Evolutionary conservation across 1,140 invertebrate species (phyloP), one percentile per base, ranked within the genome.

Genomic region (Drosophila prosaltans): DNA sequence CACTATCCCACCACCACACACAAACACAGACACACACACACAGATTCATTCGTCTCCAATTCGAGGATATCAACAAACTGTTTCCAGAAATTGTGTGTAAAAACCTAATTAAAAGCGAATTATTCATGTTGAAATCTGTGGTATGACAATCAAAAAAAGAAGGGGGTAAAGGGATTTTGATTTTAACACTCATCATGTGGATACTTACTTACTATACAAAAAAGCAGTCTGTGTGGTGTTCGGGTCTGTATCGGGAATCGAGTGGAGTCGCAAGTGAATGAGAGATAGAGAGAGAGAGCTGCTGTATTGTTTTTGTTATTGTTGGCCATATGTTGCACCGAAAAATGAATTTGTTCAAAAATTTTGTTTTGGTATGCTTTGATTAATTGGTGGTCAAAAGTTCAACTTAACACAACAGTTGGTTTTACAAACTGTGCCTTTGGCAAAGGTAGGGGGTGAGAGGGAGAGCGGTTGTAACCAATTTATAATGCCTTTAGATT

Each of bases 341-440:
- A 51, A 51, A 74, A 80, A 88, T 83, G 84, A 88, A 89, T 83
- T 89, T 83, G 83, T 83, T 89, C 54, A 88, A 88, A 89, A 59
- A 39, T 59, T 39, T 59, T 51, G 45, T 51, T 51, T 59, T 59
- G 57, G 32, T 88, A 72, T 77, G 67, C 82, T 72, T 84, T 88
- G 84, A 88, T 88, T 88, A 88, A 88, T 88, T 88, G 84, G 84
- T 88, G 84, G 84, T 88, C 84, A 88, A 88, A 88, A 89, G 84
- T 88, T 89, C 84, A 89, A 81, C 73, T 73, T 61, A 32, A 80
- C 28, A 59, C 69, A 83, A 72, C 65, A 62, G 73, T 72, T 83
- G 72, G 54, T 54, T 61, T 43, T 55, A 65, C 64, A 65, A 65
- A 60, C 16, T 16, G 24, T 48, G 45, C 45, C 8, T 51, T 26